Evolutionary conservation across 2,888 invertebrate species (phyloP).

Genomic region (Pyrrhosoma nymphula): DNA sequence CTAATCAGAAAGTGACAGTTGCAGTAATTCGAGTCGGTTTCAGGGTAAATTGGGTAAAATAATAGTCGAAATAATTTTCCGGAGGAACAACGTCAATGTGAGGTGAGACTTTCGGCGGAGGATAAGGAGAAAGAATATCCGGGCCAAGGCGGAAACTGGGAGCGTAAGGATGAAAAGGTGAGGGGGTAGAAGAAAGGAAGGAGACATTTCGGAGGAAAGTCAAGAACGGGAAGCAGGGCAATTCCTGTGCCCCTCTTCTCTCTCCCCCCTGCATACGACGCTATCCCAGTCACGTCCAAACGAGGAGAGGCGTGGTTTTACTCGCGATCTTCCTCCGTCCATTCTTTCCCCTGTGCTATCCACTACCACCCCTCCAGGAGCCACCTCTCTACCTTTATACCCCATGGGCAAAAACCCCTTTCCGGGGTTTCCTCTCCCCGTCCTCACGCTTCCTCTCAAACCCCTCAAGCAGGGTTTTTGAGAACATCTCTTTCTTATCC

Average conservation of each 20-base stretch:
- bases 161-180: not conserved
- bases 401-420: not conserved
- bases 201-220: no score
- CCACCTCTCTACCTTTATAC: not conserved
- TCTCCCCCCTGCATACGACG: not conserved
- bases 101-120: not conserved
- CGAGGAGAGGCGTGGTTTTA: not conserved
- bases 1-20: no score
- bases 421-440: not conserved
- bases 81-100: no score
- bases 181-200: not conserved
- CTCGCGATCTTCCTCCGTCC: not conserved
- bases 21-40: no score
- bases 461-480: no score
- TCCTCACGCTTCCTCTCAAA: not conserved
- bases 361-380: not conserved
- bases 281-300: not conserved
- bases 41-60: no score
- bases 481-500: no score
- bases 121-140: not conserved
- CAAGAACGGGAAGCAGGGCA: no score
- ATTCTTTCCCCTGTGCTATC: not conserved
- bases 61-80: no score
- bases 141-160: not conserved
- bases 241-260: not conserved